Base-by-base conservation (phyloP, 2,797 vertebrate species). In the Falco biarmicus region DNA sequence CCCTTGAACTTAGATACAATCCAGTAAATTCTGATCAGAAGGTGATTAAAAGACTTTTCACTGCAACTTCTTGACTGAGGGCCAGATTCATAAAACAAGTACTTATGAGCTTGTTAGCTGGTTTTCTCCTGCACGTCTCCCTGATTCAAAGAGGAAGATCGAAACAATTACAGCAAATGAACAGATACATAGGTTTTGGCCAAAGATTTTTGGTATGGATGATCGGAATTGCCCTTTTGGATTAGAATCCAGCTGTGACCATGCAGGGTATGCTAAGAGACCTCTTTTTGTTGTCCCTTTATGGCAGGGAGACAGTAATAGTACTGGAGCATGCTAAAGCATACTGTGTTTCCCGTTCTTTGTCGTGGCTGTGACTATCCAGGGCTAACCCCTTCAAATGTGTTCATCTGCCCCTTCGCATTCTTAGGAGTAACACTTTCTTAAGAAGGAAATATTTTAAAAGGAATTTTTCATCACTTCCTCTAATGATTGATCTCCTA, bases 1-100 rank as follows among this genome's bases (percentile, higher is more conserved):
- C 97, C 98, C 98, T 98, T 98, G 98, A 98, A 98, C 98, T 98
- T 97, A 96, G 90, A 97, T 97, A 90, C 94, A 96, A 96, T 97
- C 92, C 96, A 96, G 94, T 97, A 97, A 95, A 97, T 98, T 98
- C 95, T 97, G 96, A 97, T 98, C 93, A 96, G 95, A 97, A 96
- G 90, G 93, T 97, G 96, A 98, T 97, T 97, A 98, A 97, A 98
- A 98, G 96, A 96, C 97, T 98, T 98, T 97, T 85, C 91, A 87
- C 43, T 96, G 74, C 91, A 97, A 97, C 95, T 98, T 97, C 92
- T 93, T 96, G 88, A 97, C 93, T 90, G 96, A 96, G 95, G 92
- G 71, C 95, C 94, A 94, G 84, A 97, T 97, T 96, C 43, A 85
- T 96, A 97, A 95, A 97, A 96, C 76, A 86, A 90, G 84, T 82